Base-by-base conservation (phyloP, 2,888 invertebrate species). In the Oligia strigilis region DNA sequence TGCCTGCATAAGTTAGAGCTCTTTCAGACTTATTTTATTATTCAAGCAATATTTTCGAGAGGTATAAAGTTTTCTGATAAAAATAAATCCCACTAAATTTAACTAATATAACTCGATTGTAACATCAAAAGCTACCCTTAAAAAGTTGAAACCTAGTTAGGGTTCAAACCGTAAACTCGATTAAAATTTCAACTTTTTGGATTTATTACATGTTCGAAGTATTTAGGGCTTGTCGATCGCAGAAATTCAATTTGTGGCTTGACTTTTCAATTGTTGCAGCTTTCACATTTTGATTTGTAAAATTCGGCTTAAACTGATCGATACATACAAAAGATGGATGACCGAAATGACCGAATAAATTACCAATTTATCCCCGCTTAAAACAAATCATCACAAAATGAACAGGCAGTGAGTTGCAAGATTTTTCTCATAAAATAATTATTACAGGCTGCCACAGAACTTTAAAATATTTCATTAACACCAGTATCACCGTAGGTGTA, bases 181-280 rank as follows among this genome's bases (percentile, higher is more conserved):
- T 85, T 85, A 58, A 65, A 85, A n/a, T 71, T n/a, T n/a, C 14
- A 60, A 60, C 67, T 69, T 72, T 67, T 60, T 49, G 55, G 49
- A 43, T 83, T 69, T n/a, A 80, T 71, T n/a, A 29, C 2, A 69
- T 82, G 36, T 52, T 46, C 19, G 75, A 83, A 64, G 43, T 58
- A 64, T 74, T 65, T 58, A 49, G 60, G 60, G 58, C 8, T 46
- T 40, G 40, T 64, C n/a, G 8, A 55, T 71, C 36, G 49, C 71
- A 75, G n/a, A 23, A 81, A 67, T 81, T 81, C 29, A 83, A 75
- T 85, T 75, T 82, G 62, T 40, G 85, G 62, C n/a, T 46, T 43
- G 62, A 67, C 36, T 64, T 82, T 81, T 64, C 36, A 67, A 55
- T 67, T 36, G 52, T 58, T 55, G 66, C 17, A 58, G 66, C 36